Percentiles rank a stretch among this genome's conserved stretches.
phyloP scores from a whole-genome alignment of 2,888 invertebrate genomes.

The Spialia ferax region DNA sequence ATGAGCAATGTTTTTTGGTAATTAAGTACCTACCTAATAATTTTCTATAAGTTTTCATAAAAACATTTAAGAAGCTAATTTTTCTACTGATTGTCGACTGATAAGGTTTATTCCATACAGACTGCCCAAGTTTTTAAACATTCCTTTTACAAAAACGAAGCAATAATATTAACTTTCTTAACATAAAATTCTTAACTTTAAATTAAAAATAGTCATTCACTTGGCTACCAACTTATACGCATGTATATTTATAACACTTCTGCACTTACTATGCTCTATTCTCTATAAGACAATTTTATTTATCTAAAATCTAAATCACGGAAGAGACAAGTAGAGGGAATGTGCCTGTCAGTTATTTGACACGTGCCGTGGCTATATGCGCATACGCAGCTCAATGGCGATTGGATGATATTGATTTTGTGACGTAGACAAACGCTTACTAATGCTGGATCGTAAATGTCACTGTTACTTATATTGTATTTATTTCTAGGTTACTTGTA shows the following conservation, averaged over 20 bases:
- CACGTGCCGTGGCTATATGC: no score
- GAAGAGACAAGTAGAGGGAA: no score
- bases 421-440: no score
- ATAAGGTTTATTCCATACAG: slow-evolving; percentile 1
- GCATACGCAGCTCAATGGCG: no score
- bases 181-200: background rate
- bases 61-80: background rate
- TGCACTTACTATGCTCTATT: slow-evolving; percentile 7
- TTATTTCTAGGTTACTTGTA: no score
- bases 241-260: background rate
- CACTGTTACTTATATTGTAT: no score
- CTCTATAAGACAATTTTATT: background rate
- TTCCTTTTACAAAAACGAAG: slow-evolving; percentile 3
- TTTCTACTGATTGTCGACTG: slow-evolving; percentile 19
- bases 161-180: slow-evolving; percentile 3
- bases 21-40: background rate
- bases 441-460: no score
- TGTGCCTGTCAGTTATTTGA: no score
- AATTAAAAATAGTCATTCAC: background rate
- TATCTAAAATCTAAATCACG: no score
- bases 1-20: background rate
- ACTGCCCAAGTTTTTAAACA: slow-evolving; percentile 25
- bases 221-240: background rate
- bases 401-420: no score
- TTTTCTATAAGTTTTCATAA: background rate